Evolutionary conservation across 2,888 invertebrate species (phyloP).

Genomic region (Oxycera nigricornis): DNA sequence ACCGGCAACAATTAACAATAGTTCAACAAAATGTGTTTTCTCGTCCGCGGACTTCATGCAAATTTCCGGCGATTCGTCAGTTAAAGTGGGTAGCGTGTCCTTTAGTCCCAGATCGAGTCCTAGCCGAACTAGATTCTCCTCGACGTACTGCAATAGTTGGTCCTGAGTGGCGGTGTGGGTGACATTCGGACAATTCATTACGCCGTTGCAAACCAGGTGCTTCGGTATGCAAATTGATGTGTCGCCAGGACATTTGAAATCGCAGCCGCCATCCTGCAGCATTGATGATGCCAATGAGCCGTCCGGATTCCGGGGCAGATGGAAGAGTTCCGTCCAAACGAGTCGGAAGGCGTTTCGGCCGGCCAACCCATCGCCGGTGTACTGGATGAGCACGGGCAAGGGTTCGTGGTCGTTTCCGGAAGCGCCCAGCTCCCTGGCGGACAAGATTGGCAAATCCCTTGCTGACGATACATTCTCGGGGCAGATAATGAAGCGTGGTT

Average conservation of each 20-base stretch:
- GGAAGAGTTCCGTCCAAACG: constrained; percentile 88
- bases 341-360: constrained; percentile 86
- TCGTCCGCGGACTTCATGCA: constrained; percentile 67
- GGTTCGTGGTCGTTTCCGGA: constrained; percentile 68
- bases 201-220: constrained; percentile 84
- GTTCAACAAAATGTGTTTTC: constrained; percentile 57
- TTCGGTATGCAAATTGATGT: constrained; percentile 83
- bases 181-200: constrained; percentile 84
- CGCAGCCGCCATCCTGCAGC: constrained; percentile 77
- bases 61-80: constrained; percentile 80
- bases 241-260: constrained; percentile 87
- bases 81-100: constrained; percentile 64
- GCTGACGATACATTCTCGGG: constrained; percentile 85
- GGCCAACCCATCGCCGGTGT: constrained; percentile 78
- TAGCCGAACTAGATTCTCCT: constrained; percentile 68
- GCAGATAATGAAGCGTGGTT: constrained; percentile 82
- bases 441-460: constrained; percentile 79
- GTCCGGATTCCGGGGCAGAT: constrained; percentile 82
- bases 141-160: constrained; percentile 66
- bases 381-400: constrained; percentile 73
- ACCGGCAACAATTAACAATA: constrained; percentile 57
- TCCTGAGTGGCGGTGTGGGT: constrained; percentile 62
- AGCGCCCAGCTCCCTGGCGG: constrained; percentile 77
- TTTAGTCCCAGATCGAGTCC: constrained; percentile 65
- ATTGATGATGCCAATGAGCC: constrained; percentile 81